Base-by-base conservation (phyloP, 1,140 invertebrate genomes). In the Theocolax elegans region DNA sequence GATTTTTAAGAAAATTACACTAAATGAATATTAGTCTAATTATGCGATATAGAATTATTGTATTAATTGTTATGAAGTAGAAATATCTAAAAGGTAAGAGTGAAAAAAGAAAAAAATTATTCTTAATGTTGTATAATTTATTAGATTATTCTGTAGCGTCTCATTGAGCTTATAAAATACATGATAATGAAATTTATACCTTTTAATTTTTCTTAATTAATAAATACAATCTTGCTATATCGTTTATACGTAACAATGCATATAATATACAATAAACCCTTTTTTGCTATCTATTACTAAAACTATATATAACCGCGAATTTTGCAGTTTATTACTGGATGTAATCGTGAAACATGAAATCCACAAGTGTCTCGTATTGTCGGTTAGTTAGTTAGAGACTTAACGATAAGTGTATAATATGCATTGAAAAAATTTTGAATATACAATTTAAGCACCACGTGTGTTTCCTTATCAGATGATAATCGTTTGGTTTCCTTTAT, bases 1-100 rank as follows among this genome's bases (percentile, higher is more conserved):
- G 38, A 68, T 44, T 53, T 38, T 27, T 40, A 62, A 60, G n/a
- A 17, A 29, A 68, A 62, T 53, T 56, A 25, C 31, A 12, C 13
- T 53, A 67, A 49, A 46, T 27, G 3, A 17, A 65, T 42, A 51
- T 35, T 54, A 63, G 27, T 44, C n/a, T 54, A 19, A 19, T 15
- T 62, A 44, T 63, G 67, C 38, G 27, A 31, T n/a, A 29, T 62
- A 68, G 44, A 25, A 51, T 63, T 63, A 27, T n/a, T n/a, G n/a
- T 69, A 56, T 54, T 62, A 13, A 60, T 69, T 69, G 67, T 69
- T 69, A 69, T 54, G 46, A 44, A 63, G 27, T 69, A 63, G 59
- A 63, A 54, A 38, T 46, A 56, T 63, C 27, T 40, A 56, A 69
- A 69, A 53, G 10, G n/a, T 53, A 53, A 63, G 54, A 63, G n/a